Evolutionary conservation across 1,140 invertebrate species (phyloP).

Genomic region (Polypedilum pembai): DNA sequence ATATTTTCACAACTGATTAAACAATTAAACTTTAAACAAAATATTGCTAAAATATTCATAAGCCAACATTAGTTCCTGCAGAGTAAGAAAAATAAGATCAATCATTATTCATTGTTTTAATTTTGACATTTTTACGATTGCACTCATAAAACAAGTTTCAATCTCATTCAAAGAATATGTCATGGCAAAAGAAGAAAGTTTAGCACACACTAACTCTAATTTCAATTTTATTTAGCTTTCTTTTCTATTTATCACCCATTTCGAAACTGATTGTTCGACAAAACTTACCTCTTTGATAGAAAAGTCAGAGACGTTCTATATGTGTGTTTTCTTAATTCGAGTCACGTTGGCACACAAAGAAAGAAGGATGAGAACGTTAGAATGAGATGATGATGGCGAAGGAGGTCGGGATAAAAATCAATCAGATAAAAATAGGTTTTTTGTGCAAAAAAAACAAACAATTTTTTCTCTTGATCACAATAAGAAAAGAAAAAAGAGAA

Average conservation of each 20-base stretch:
- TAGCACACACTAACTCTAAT: constrained; percentile 10
- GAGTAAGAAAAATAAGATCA: no score
- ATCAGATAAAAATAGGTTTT: constrained; percentile 25
- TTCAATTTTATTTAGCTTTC: constrained; percentile 28
- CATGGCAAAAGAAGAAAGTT: background rate
- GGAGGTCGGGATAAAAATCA: constrained; percentile 15
- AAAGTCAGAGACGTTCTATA: background rate
- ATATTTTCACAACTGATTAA: no score
- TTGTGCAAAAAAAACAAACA: background rate
- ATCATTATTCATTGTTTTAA: no score
- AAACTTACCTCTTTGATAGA: background rate
- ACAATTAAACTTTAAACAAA: no score
- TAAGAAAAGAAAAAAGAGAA: constrained; percentile 3
- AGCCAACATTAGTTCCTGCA: no score
- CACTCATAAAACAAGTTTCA: no score
- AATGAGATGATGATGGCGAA: background rate
- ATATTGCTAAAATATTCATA: no score
- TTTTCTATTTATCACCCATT: constrained; percentile 28
- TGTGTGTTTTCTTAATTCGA: background rate
- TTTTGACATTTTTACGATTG: no score
- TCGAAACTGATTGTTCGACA: constrained; percentile 24
- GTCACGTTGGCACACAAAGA: background rate
- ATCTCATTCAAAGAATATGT: no score
- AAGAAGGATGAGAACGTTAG: background rate
- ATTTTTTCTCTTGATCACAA: background rate